Conservation (phyloP, 2,888 invertebrate species). For the Pammene aurita region DNA sequence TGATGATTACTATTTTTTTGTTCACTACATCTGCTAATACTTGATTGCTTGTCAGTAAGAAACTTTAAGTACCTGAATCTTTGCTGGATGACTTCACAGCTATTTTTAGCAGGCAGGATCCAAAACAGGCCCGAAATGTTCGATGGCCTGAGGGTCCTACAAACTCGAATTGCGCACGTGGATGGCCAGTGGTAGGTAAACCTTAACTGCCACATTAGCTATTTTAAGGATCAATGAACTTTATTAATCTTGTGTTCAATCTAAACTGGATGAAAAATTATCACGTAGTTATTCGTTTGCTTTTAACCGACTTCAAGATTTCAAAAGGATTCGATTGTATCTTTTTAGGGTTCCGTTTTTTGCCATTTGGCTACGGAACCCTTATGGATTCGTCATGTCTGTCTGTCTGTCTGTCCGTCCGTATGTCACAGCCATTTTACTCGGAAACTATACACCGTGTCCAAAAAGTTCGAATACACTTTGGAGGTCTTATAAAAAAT, state of each 20-base stretch:
- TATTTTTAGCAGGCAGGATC: conserved; percentile 22
- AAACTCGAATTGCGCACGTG: conserved; percentile 5
- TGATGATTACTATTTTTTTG: not conserved
- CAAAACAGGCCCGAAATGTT: conserved; percentile 19
- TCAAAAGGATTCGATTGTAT: too few species aligned
- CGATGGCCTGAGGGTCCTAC: conserved; percentile 1
- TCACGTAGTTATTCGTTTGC: not conserved
- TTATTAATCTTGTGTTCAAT: conserved; percentile 2
- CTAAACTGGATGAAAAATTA: not conserved
- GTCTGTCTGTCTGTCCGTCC: too few species aligned
- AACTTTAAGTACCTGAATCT: conserved; percentile 14
- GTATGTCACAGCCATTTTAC: too few species aligned
- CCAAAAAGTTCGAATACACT: too few species aligned
- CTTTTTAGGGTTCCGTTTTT: too few species aligned
- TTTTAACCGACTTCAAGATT: too few species aligned
- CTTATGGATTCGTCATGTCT: too few species aligned
- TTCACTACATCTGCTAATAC: not conserved
- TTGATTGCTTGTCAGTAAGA: not conserved
- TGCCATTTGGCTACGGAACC: too few species aligned
- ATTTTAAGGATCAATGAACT: conserved; percentile 14
- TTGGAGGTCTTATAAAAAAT: too few species aligned
- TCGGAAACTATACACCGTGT: too few species aligned
- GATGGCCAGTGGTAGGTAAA: not conserved
- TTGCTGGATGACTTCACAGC: conserved; percentile 16
- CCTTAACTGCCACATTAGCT: conserved; percentile 20